Evolutionary conservation across 2,113 vertebrate species (phyloP).

Genomic region (Echinops telfairi): DNA sequence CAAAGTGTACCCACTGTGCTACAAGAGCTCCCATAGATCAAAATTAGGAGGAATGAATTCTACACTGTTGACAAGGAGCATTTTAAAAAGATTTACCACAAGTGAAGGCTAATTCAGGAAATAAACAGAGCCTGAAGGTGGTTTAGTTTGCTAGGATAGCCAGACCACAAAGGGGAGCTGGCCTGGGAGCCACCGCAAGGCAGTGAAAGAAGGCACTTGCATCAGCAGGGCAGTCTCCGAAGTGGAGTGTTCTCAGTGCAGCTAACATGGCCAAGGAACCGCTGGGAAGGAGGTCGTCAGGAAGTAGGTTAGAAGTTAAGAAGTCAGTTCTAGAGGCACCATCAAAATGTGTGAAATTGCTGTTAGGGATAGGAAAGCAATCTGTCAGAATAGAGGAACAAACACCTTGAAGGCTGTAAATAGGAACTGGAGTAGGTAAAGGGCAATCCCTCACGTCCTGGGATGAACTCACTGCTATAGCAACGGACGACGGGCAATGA

Average conservation of each 20-base stretch:
- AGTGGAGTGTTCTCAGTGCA: neutral
- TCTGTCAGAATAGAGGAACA: neutral
- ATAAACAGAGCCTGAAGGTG: too few species aligned
- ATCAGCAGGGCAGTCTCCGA: neutral
- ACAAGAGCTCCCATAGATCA: neutral
- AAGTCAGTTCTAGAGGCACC: neutral
- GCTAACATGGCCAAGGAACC: rapidly evolving
- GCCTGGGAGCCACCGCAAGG: neutral
- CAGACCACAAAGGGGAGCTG: rapidly evolving
- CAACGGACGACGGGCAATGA: too few species aligned
- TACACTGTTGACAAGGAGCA: neutral
- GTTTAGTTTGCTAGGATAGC: too few species aligned
- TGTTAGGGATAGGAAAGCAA: neutral
- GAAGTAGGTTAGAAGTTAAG: neutral
- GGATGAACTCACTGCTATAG: neutral
- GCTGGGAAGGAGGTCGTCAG: neutral
- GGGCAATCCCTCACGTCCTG: neutral
- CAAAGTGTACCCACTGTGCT: too few species aligned
- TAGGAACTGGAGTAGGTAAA: neutral
- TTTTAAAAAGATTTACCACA: neutral
- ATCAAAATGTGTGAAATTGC: too few species aligned
- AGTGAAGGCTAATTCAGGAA: neutral
- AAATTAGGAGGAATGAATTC: neutral
- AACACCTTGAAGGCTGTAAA: neutral
- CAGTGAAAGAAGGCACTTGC: neutral